A percentile compares a stretch with the other conserved stretches of the same genome.
Conservation (phyloP, 2,797 vertebrate genomes). For the Hoplostethus atlanticus region DNA sequence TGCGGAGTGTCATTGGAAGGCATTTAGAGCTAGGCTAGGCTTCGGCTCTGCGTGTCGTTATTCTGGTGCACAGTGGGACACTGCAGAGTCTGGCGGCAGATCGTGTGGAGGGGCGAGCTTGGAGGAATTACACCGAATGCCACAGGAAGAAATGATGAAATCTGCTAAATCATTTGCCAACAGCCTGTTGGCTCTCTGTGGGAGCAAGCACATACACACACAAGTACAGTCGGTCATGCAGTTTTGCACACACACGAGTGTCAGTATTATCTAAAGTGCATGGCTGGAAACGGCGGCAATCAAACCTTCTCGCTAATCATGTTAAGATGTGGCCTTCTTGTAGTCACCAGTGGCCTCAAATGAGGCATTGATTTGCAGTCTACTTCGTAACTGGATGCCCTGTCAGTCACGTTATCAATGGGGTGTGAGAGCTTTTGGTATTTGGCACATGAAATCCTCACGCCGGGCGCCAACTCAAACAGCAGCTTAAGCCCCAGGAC, state of each 20-base stretch:
- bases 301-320: slow-evolving; percentile 28
- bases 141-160: slow-evolving; percentile 77
- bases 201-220: neutral
- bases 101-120: slow-evolving; percentile 61
- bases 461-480: slow-evolving; percentile 77
- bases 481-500: slow-evolving; percentile 74
- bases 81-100: slow-evolving; percentile 76
- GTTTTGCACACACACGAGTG: neutral
- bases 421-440: slow-evolving; percentile 81
- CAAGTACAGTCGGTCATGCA: neutral
- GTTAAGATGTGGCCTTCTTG: slow-evolving; percentile 41
- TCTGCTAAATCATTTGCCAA: slow-evolving; percentile 28
- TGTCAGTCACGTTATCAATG: slow-evolving; percentile 84
- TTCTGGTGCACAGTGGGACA: slow-evolving; percentile 79
- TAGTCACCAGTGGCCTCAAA: slow-evolving; percentile 46
- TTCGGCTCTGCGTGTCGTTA: slow-evolving; percentile 81
- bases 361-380: slow-evolving; percentile 69
- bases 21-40: slow-evolving; percentile 78
- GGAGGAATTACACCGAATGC: slow-evolving; percentile 76
- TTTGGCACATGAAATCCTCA: slow-evolving; percentile 66
- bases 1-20: slow-evolving; percentile 83
- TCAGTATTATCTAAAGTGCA: slow-evolving; percentile 30
- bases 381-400: slow-evolving; percentile 85
- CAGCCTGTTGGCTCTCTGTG: neutral
- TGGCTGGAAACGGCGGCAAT: slow-evolving; percentile 32